These are phyloP conservation scores for Argentina silus DNA, from an alignment of 2,797 vertebrate genomes.

Conservation along the genomic window DNA sequence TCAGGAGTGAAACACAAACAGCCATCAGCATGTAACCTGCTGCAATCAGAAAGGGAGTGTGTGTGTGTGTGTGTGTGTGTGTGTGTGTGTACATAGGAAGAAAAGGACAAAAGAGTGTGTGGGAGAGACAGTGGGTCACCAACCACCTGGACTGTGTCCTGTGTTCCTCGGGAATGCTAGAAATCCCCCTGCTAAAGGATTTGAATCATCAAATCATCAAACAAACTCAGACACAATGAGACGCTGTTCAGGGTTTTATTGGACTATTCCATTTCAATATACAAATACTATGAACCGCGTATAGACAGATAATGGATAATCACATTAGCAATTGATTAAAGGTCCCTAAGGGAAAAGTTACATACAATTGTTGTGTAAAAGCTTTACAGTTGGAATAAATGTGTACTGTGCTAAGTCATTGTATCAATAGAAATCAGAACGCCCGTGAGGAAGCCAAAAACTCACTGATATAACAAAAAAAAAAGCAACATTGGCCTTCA, in stretches of 20 bases:
- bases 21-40: conserved; percentile 61
- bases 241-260: conserved; percentile 59
- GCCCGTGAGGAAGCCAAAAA: background rate
- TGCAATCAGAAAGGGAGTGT: conserved; percentile 40
- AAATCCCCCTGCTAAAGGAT: background rate
- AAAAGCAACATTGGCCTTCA: conserved; percentile 32
- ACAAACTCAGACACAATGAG: conserved; percentile 22
- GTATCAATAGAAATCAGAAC: background rate
- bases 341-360: background rate
- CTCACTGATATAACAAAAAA: background rate
- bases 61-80: background rate
- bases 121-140: conserved; percentile 13
- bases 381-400: conserved; percentile 15
- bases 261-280: conserved; percentile 28
- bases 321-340: conserved; percentile 1
- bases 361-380: conserved; percentile 30
- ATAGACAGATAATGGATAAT: conserved; percentile 38
- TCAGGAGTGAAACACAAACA: conserved; percentile 61
- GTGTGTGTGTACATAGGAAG: background rate
- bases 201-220: background rate
- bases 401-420: background rate
- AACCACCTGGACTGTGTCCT: background rate
- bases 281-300: conserved; percentile 12
- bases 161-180: background rate
- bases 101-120: conserved; percentile 1